A percentile compares a stretch with the other conserved stretches of the same genome.
phyloP scores from a whole-genome alignment of 2,113 vertebrate species.

The Balaenoptera acutorostrata region DNA sequence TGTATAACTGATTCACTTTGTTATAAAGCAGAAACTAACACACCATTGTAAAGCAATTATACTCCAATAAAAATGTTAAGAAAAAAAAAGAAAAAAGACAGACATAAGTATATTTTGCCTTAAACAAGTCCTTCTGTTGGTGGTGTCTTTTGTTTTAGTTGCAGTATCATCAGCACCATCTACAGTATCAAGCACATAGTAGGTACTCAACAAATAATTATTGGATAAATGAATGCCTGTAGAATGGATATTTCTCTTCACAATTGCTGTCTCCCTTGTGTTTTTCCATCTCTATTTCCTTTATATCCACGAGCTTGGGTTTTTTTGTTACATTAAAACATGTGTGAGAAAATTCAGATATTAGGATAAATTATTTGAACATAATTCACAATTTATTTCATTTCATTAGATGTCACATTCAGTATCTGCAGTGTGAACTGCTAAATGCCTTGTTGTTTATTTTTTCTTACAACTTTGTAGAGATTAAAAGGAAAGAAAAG shows the following conservation, averaged over 20 bases:
- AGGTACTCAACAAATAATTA: background rate
- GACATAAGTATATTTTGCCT: background rate
- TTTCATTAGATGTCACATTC: background rate
- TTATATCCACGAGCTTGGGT: background rate
- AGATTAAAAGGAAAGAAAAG: background rate
- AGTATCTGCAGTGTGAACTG: background rate
- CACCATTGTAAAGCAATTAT: too few relatives aligned
- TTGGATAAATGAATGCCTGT: background rate
- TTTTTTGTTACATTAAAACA: background rate
- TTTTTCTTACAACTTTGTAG: background rate
- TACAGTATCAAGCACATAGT: background rate
- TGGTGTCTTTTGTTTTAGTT: background rate
- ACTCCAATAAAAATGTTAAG: too few relatives aligned
- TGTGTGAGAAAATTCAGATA: background rate
- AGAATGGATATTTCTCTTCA: background rate
- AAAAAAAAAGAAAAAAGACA: background rate
- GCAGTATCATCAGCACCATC: background rate
- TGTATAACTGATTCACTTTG: too few relatives aligned
- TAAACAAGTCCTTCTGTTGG: background rate
- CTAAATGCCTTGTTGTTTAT: background rate
- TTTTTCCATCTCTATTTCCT: background rate
- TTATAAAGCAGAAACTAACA: too few relatives aligned
- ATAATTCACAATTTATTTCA: background rate
- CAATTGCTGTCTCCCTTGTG: background rate
- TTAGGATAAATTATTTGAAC: background rate